Evolutionary conservation across 2,113 vertebrate genomes (phyloP).

Genomic region (Prochilodus magdalenae): DNA sequence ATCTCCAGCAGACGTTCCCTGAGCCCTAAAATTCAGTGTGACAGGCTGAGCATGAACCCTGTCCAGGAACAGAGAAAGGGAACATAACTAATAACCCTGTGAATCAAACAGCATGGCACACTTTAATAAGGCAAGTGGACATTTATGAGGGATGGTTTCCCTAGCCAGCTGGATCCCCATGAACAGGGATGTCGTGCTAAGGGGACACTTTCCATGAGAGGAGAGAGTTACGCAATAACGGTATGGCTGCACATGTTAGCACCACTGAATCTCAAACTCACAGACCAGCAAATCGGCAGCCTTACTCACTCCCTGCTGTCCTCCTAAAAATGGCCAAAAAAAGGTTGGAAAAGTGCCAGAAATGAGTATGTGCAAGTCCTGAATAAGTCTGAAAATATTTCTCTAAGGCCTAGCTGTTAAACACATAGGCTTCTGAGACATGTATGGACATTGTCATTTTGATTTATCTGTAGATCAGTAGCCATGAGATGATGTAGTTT

Average conservation of each 20-base stretch:
- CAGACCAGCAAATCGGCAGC: not conserved
- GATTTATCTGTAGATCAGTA: not conserved
- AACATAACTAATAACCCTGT: constrained; percentile 61
- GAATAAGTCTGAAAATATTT: not conserved
- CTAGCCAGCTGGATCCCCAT: constrained; percentile 63
- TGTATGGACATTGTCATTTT: not conserved
- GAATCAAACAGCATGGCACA: constrained; percentile 60
- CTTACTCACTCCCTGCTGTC: not conserved
- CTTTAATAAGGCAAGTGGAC: constrained; percentile 67
- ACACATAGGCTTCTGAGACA: not conserved
- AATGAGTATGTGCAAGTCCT: not conserved
- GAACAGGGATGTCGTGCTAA: constrained; percentile 47
- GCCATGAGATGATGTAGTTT: not conserved
- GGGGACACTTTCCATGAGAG: constrained; percentile 69
- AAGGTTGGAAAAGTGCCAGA: not conserved
- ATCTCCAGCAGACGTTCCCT: constrained; percentile 7
- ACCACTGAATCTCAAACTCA: constrained; percentile 29
- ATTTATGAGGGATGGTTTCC: constrained; percentile 64
- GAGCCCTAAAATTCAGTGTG: constrained; percentile 52
- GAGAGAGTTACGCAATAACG: constrained; percentile 61
- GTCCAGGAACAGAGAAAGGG: constrained; percentile 47
- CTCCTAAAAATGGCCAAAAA: not conserved
- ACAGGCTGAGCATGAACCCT: constrained; percentile 43
- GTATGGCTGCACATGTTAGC: constrained; percentile 15
- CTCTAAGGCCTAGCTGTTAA: not conserved